A percentile compares a stretch with the other conserved stretches of the same genome.
Conservation (phyloP, 2,888 invertebrate species). For the Andrena haemorrhoa region DNA sequence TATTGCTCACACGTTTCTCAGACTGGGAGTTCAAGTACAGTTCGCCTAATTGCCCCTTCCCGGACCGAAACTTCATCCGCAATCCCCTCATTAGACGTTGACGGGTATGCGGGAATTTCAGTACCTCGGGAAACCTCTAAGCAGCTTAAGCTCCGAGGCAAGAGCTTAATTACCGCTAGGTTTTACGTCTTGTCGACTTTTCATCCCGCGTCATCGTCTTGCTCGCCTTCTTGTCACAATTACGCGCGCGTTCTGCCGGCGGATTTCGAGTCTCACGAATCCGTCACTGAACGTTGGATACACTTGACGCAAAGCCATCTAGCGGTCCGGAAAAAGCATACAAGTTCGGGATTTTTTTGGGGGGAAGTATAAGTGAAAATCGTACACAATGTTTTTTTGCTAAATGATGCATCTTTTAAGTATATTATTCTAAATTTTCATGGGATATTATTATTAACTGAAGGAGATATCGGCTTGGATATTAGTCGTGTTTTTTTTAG, state of each 20-base stretch:
- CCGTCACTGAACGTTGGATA: not conserved
- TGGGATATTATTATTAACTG: no score
- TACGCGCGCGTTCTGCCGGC: not conserved
- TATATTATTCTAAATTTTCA: no score
- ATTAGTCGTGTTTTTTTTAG: no score
- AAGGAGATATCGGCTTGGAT: no score
- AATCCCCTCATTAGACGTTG: slow-evolving; percentile 79
- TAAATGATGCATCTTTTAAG: no score
- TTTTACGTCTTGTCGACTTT: slow-evolving; percentile 62
- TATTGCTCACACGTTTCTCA: slow-evolving; percentile 14
- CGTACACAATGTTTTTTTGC: no score
- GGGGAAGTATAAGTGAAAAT: no score
- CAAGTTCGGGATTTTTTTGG: no score
- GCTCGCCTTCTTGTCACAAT: slow-evolving; percentile 10
- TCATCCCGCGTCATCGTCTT: slow-evolving; percentile 25
- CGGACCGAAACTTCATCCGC: slow-evolving; percentile 72
- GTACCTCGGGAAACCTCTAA: slow-evolving; percentile 79
- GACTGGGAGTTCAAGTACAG: slow-evolving; percentile 19
- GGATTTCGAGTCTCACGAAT: not conserved
- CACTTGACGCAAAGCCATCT: no score
- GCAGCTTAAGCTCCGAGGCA: slow-evolving; percentile 73
- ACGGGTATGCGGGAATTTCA: slow-evolving; percentile 80
- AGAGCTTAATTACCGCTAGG: slow-evolving; percentile 76
- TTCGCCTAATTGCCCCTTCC: slow-evolving; percentile 71
- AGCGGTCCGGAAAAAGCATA: no score